phyloP scores from a whole-genome alignment of 53 echinoderm and acorn worm genomes.

The Temnopleurus reevesii region DNA sequence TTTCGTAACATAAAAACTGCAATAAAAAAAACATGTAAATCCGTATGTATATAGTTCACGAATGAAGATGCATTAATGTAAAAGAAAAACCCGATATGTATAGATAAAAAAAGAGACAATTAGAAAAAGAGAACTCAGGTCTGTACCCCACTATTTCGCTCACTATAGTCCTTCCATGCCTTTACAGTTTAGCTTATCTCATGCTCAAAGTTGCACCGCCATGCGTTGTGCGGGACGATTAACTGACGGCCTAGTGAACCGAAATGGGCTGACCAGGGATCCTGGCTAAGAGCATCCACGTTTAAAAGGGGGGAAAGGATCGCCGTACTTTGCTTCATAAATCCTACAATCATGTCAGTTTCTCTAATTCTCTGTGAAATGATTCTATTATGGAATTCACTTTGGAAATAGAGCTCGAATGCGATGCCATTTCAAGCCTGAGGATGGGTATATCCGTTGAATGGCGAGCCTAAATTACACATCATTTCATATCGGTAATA shows the following conservation, averaged over 20 bases:
- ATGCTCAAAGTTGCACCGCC: slow-evolving; percentile 22
- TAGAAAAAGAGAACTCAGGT: too few species aligned
- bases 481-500: slow-evolving; percentile 21
- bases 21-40: too few species aligned
- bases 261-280: slow-evolving; percentile 20
- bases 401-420: background rate
- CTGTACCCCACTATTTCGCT: background rate
- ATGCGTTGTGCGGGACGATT: background rate
- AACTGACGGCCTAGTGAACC: slow-evolving; percentile 14
- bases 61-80: too few species aligned
- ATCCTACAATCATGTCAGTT: background rate
- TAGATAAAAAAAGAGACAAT: too few species aligned
- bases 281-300: slow-evolving; percentile 12
- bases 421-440: background rate
- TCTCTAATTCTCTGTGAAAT: background rate
- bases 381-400: slow-evolving; percentile 15
- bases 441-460: background rate
- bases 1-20: too few species aligned
- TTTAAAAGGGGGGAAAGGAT: background rate
- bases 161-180: background rate
- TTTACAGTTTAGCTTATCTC: background rate
- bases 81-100: too few species aligned
- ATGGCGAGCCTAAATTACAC: background rate
- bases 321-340: slow-evolving; percentile 11
- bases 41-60: too few species aligned